Percentiles rank a stretch among this genome's conserved stretches.
Conservation (phyloP, 2,888 invertebrate genomes). For the Notodonta ziczac region DNA sequence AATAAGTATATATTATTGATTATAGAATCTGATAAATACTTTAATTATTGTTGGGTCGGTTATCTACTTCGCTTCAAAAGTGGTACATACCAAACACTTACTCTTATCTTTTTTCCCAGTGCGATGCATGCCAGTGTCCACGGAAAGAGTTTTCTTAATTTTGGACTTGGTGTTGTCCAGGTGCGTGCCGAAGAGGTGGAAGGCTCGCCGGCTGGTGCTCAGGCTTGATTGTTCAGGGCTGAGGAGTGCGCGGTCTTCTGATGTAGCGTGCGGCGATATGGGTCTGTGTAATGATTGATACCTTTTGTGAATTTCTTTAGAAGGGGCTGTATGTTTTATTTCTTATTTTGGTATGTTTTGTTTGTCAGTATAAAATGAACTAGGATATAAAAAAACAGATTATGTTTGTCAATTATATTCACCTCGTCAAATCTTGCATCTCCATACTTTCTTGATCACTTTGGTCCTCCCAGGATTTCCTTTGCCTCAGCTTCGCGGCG, state of each 20-base stretch:
- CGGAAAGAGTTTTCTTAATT: slow-evolving; percentile 80
- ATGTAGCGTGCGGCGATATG: slow-evolving; percentile 74
- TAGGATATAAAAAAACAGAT: too few relatives aligned
- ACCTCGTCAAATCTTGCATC: slow-evolving; percentile 86
- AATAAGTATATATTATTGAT: too few relatives aligned
- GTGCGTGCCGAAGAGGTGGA: slow-evolving; percentile 78
- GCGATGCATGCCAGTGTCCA: slow-evolving; percentile 82
- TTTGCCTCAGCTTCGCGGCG: slow-evolving; percentile 77
- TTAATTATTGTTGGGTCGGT: too few relatives aligned
- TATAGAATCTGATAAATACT: too few relatives aligned
- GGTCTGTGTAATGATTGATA: slow-evolving; percentile 51
- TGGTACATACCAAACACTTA: slow-evolving; percentile 37
- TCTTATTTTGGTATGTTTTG: too few relatives aligned
- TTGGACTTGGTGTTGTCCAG: slow-evolving; percentile 74
- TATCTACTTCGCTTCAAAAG: too few relatives aligned
- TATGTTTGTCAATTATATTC: slow-evolving; percentile 7
- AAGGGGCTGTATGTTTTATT: too few relatives aligned
- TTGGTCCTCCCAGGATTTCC: slow-evolving; percentile 89
- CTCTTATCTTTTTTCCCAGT: slow-evolving; percentile 75
- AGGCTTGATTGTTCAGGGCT: slow-evolving; percentile 76
- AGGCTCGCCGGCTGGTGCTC: slow-evolving; percentile 60
- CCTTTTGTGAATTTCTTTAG: too few relatives aligned
- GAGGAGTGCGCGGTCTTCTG: slow-evolving; percentile 76
- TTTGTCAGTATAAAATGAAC: too few relatives aligned
- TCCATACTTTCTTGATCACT: slow-evolving; percentile 89